Evolutionary conservation across 30 jellyfish, hydroid and myxozoan genomes (phyloP).

Genomic region (Aurelia sp.): DNA sequence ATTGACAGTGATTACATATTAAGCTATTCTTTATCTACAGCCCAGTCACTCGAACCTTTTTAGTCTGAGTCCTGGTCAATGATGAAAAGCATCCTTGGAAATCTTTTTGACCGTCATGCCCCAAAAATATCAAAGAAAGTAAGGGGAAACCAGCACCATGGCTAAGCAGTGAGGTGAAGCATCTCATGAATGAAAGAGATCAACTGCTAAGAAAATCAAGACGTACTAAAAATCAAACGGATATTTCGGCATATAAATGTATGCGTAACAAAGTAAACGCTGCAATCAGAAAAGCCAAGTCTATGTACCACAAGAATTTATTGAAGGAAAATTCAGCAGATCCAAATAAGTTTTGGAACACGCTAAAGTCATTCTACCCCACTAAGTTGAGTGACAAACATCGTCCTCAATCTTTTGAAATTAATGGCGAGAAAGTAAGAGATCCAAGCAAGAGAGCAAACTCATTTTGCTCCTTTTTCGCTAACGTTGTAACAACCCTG

Average conservation of each 20-base stretch:
- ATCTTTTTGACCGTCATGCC: too few relatives aligned
- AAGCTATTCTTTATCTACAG: too few relatives aligned
- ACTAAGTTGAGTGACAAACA: background rate
- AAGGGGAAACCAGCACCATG: too few relatives aligned
- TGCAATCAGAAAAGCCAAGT: too few relatives aligned
- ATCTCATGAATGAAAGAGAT: too few relatives aligned
- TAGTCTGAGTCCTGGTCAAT: too few relatives aligned
- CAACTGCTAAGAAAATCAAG: constrained; percentile 14
- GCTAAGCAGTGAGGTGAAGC: too few relatives aligned
- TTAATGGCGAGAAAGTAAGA: constrained; percentile 1
- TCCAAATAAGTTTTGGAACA: constrained; percentile 14
- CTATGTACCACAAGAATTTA: constrained; percentile 7
- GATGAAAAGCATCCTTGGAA: too few relatives aligned
- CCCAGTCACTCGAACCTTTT: too few relatives aligned
- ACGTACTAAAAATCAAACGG: constrained; percentile 18
- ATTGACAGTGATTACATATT: too few relatives aligned
- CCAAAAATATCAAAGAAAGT: too few relatives aligned
- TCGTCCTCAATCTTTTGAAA: background rate
- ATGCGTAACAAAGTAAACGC: too few relatives aligned
- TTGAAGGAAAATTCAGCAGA: constrained; percentile 6
- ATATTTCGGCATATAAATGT: constrained; percentile 9
- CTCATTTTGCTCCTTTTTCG: constrained; percentile 2
- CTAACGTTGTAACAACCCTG: constrained; percentile 12
- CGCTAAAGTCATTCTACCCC: background rate
- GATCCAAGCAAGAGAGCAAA: constrained; percentile 1